These are phyloP conservation scores for Trachelus tabidus DNA, from an alignment of 2,888 invertebrate genomes.

Conservation along the genomic window DNA sequence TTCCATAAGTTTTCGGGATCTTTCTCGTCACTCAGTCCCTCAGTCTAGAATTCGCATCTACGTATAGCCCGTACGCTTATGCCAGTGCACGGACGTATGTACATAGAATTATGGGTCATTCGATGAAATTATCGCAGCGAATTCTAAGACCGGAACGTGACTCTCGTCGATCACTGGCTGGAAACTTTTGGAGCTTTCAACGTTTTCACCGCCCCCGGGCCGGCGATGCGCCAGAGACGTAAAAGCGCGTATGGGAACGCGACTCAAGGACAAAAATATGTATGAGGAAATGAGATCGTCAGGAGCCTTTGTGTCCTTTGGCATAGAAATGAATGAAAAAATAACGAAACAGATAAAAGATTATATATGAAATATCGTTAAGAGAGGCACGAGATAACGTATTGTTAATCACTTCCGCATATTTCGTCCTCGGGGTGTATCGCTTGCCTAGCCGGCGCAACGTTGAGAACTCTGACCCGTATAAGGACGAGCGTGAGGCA, in stretches of 20 bases:
- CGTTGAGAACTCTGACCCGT: slow-evolving; percentile 43
- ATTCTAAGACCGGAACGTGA: neutral
- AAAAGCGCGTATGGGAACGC: neutral
- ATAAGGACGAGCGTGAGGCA: neutral
- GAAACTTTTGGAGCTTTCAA: slow-evolving; percentile 49
- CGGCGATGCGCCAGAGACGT: slow-evolving; percentile 52
- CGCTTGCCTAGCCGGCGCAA: slow-evolving; percentile 58
- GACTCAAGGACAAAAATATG: neutral
- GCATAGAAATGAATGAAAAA: neutral
- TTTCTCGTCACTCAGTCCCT: neutral
- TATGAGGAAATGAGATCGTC: neutral
- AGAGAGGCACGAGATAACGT: neutral
- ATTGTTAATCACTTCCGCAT: neutral
- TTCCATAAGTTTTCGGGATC: neutral
- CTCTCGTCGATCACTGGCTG: neutral
- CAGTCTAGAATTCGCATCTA: neutral
- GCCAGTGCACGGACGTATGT: neutral
- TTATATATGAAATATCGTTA: neutral
- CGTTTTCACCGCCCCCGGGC: slow-evolving; percentile 56
- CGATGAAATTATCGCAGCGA: neutral
- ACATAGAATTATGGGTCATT: neutral
- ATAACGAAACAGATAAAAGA: neutral
- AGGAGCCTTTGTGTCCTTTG: neutral
- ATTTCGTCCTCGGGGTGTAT: slow-evolving; percentile 33
- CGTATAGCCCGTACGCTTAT: neutral